Base-by-base conservation (phyloP, 2,888 invertebrate genomes). In the Callimorpha dominula region DNA sequence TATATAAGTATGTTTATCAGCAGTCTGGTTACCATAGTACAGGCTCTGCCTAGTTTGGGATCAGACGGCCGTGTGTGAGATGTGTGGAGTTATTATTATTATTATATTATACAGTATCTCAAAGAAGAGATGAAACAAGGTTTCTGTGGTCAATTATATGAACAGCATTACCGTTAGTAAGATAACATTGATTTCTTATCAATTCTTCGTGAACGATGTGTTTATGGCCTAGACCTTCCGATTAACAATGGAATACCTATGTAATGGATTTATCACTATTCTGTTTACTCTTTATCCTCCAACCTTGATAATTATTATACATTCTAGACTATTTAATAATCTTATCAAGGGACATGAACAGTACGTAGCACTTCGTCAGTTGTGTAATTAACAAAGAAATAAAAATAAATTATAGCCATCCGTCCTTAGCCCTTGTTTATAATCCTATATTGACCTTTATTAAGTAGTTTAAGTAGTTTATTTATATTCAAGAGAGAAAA, bases 231-330 rank as follows among this genome's bases (percentile, higher is more conserved):
- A 42, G 49, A 15, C 46, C 40, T 50, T 66, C 66, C 60, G 9
- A 64, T 43, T 75, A 12, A 49, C 12, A 49, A 49, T 49, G 72
- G 68, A 82, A 84, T 75, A 71, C 70, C 82, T 82, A 9, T 57
- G 15, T 68, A 65, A 60, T 17, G 6, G 43, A 63, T 82, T 69
- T 78, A 84, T 84, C 72, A 78, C 68, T 68, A 72, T 49, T 73
- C 73, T 77, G 70, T 84, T 74, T 71, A 70, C 60, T 67, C 40
- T 78, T 73, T 74, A 75, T 79, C 67, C 71, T 74, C 62, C 50
- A 73, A 60, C 75, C 82, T 76, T 78, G 73, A 42, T 43, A 64
- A 11, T 43, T 20, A n/a, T 20, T 54, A 49, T 31, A 54, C 20
- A 43, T 73, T 78, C 65, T 69, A 71, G 77, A 54, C 43, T 64